Evolutionary conservation across 2,113 vertebrate genomes (phyloP), one percentile per base, ranked within the genome.

Genomic region (Albula glossodonta): DNA sequence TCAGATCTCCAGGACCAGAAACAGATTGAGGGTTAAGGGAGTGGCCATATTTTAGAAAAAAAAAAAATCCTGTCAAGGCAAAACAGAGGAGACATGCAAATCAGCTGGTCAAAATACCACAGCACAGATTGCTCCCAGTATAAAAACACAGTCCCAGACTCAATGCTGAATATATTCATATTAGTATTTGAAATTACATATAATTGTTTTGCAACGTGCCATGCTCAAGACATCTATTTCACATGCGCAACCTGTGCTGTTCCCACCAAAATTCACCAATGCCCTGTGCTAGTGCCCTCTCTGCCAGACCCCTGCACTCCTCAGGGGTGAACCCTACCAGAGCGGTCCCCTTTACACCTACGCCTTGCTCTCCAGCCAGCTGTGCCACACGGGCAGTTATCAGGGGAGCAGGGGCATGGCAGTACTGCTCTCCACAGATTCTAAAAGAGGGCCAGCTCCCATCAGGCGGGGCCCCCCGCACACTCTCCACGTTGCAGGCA

Each of bases 401-500:
- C 49, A 93, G 89, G 0, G 90, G 90, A 41, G 93, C 91, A 3
- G 93, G 95, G 11, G 91, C 86, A 3, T 92, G 93, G 22, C 82
- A 93, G 88, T 94, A 96, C 0, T 7, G 22, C 85, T 93, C 87
- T 12, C 93, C 92, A 9, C 87, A 87, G 31, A 95, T 53, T 83
- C 0, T 86, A 51, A 93, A 95, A 51, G 89, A 87, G 10, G 94
- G 92, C 86, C 56, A 90, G 12, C 86, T 60, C 60, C 91, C 51
- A 9, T 80, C 56, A 0, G 89, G 87, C 0, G 80, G 82, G 25
- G 15, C 5, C 11, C 91, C 91, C 15, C 85, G 84, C 87, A 95
- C 92, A 57, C 90, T 94, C 90, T 96, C 95, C 51, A 96, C 84
- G 0, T 94, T 96, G 84, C 95, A 96, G 83, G 94, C 96, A 4